phyloP scores from a whole-genome alignment of 2,888 invertebrate genomes.

The Parochlus steinenii region DNA sequence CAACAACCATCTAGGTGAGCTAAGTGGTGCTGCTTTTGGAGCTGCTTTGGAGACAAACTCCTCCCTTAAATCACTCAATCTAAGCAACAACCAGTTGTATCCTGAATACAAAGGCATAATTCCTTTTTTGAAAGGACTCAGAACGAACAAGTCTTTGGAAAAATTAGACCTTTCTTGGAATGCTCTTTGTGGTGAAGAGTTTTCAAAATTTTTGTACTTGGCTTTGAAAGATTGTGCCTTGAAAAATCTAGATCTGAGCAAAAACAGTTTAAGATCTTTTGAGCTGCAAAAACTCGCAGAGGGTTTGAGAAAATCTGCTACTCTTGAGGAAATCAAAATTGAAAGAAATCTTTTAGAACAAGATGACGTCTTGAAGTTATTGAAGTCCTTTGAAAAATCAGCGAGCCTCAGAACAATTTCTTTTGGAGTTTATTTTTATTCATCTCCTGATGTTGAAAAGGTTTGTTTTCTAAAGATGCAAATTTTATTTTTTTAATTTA shows the following conservation, averaged over 20 bases:
- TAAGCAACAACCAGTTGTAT: slow-evolving; percentile 14
- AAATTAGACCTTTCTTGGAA: slow-evolving; percentile 15
- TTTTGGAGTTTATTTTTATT: slow-evolving; percentile 12
- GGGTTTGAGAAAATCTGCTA: slow-evolving; percentile 6
- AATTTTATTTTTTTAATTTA: neutral
- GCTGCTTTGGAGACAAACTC: neutral
- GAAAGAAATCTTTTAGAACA: slow-evolving; percentile 12
- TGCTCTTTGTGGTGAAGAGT: slow-evolving; percentile 12
- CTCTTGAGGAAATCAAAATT: slow-evolving; percentile 13
- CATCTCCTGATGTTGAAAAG: slow-evolving; percentile 9
- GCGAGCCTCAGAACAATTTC: slow-evolving; percentile 8
- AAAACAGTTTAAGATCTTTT: slow-evolving; percentile 12
- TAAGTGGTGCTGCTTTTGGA: too few relatives aligned
- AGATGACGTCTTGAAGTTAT: slow-evolving; percentile 6
- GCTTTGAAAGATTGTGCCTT: slow-evolving; percentile 5
- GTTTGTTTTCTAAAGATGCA: slow-evolving; percentile 4
- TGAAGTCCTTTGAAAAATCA: slow-evolving; percentile 6
- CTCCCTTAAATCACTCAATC: slow-evolving; percentile 8
- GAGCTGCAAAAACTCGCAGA: slow-evolving; percentile 9
- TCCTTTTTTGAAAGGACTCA: slow-evolving; percentile 12
- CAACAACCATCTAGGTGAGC: too few relatives aligned
- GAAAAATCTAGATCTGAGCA: slow-evolving; percentile 10
- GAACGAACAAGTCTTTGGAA: slow-evolving; percentile 12
- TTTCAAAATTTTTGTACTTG: slow-evolving; percentile 7
- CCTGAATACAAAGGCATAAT: slow-evolving; percentile 8